Percentiles rank a stretch among this genome's conserved stretches.
phyloP scores from a whole-genome alignment of 1,140 invertebrate species.

The Cryptotermes secundus region DNA sequence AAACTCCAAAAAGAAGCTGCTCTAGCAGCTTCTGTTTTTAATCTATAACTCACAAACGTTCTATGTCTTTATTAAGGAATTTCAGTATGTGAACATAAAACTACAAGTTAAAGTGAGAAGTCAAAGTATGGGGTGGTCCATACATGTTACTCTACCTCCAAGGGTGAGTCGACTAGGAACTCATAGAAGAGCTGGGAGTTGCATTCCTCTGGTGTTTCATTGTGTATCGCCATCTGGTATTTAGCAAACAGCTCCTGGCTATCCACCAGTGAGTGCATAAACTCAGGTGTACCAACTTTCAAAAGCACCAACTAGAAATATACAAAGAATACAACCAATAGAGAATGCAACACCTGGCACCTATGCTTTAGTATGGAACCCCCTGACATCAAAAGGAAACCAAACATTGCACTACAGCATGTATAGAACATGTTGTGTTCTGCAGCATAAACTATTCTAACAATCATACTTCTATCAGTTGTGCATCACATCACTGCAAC shows the following conservation, averaged over 20 bases:
- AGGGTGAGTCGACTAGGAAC: conserved; percentile 64
- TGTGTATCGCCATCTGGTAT: conserved; percentile 65
- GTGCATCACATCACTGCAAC: too few species aligned
- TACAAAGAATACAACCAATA: conserved; percentile 22
- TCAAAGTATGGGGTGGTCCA: background rate
- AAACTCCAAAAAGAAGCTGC: too few species aligned
- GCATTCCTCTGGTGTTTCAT: conserved; percentile 56
- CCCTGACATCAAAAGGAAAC: background rate
- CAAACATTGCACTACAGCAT: background rate
- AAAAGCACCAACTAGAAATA: conserved; percentile 40
- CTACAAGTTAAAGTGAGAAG: background rate
- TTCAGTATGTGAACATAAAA: too few species aligned
- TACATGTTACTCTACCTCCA: conserved; percentile 47
- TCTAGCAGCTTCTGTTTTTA: too few species aligned
- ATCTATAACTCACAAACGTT: too few species aligned
- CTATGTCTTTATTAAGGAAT: too few species aligned
- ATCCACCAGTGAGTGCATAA: conserved; percentile 50
- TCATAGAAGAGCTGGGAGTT: conserved; percentile 53
- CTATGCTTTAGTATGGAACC: background rate
- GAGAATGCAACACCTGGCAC: conserved; percentile 13
- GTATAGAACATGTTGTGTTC: too few species aligned
- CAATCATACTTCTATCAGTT: too few species aligned
- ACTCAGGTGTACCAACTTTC: conserved; percentile 43
- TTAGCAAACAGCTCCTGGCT: conserved; percentile 57
- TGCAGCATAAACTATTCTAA: too few species aligned